Base-by-base conservation (phyloP, 2,113 vertebrate species). In the Fregata magnificens region DNA sequence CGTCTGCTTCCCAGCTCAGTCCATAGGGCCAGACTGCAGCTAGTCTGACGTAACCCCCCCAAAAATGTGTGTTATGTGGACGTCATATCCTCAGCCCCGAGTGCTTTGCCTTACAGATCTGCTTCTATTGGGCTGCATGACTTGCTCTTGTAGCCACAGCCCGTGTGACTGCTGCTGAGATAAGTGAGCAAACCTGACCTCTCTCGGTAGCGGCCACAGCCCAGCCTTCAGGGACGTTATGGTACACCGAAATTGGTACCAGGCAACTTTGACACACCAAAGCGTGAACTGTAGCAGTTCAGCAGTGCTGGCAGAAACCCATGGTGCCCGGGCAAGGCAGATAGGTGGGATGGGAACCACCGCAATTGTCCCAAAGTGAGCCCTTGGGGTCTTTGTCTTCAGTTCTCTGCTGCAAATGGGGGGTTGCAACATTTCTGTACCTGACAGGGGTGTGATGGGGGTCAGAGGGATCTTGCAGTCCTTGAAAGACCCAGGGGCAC, bases 301-400 rank as follows among this genome's bases (percentile, higher is more conserved):
- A 49, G 40, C 40, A 73, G 52, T 10, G 40, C 53, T 62, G 53
- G 42, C 28, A 74, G 55, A 80, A 61, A 55, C 32, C 32, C 36
- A 24, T 1, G 2, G 50, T 53, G 52, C 26, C 45, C 0, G 2
- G 25, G 40, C 21, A 42, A 82, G 76, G 70, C 44, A 71, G 49
- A 32, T 19, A 56, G 6, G 11, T 24, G 45, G 20, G 59, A 79
- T n/a, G 36, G 52, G 53, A 79, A 69, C 34, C 56, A 10, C 55
- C 0, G 1, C 29, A 42, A 11, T 22, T 47, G 34, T 28, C 55
- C 38, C 55, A 36, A 9, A 53, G 49, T 0, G 0, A 69, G 53
- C 28, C 36, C 34, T 29, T 47, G 49, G 15, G 14, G 4, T 83
- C 44, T 82, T 61, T 58, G 32, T 78, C 56, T 67, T 58, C 42